phyloP scores from a whole-genome alignment of 2,797 vertebrate species.

The Galaxias olidus region DNA sequence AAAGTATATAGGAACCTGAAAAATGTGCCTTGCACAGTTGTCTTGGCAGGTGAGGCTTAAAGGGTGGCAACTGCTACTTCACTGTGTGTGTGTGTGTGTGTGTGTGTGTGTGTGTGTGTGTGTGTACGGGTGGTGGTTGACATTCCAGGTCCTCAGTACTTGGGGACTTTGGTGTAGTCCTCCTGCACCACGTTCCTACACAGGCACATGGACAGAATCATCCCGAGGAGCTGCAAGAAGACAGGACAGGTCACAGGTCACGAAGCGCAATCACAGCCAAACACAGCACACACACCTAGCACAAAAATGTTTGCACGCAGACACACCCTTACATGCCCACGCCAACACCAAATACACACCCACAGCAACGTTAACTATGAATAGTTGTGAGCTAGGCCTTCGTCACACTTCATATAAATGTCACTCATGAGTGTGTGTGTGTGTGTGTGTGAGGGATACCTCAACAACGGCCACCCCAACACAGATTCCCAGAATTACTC shows the following conservation, averaged over 20 bases:
- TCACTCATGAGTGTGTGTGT: not conserved
- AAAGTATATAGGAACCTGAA: not conserved
- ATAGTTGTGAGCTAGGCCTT: no score
- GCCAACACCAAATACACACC: not conserved
- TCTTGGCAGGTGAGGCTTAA: constrained; percentile 40
- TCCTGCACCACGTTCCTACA: constrained; percentile 90
- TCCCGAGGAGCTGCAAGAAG: constrained; percentile 84
- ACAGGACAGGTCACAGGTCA: constrained; percentile 14
- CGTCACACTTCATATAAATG: no score
- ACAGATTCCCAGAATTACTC: constrained; percentile 89
- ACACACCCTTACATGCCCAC: constrained; percentile 1
- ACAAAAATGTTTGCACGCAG: not conserved
- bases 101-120: constrained; percentile 46
- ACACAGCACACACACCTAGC: constrained; percentile 13
- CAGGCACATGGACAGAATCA: constrained; percentile 90
- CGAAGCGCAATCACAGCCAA: constrained; percentile 24
- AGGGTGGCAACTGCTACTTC: constrained; percentile 49
- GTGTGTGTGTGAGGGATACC: constrained; percentile 61
- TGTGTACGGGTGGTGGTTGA: constrained; percentile 19
- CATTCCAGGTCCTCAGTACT: constrained; percentile 80
- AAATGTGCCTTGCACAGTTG: constrained; percentile 54
- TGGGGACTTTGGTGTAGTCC: constrained; percentile 96
- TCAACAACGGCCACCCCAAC: constrained; percentile 85
- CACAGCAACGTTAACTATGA: not conserved
- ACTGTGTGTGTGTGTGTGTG: constrained; percentile 25